These are phyloP conservation scores for Zaprionus ornatus DNA, from an alignment of 1,140 invertebrate species.

Conservation along the genomic window DNA sequence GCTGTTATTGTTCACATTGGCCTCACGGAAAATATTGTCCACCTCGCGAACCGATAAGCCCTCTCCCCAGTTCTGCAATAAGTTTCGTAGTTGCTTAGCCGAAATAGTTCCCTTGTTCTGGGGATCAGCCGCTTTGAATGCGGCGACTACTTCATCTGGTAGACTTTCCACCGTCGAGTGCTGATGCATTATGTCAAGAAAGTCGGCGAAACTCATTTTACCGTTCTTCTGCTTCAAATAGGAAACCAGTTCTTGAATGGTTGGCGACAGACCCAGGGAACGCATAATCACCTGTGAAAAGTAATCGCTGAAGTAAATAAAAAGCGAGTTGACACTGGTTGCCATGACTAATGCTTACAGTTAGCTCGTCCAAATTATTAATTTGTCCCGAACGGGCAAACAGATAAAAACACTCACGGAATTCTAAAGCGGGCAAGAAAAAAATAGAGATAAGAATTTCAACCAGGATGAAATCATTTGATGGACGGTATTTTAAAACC, in stretches of 20 bases:
- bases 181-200: conserved; percentile 97
- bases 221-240: conserved; percentile 94
- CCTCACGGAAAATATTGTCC: conserved; percentile 96
- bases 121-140: conserved; percentile 93
- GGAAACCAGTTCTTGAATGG: conserved; percentile 93
- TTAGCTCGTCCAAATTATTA: conserved; percentile 93
- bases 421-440: conserved; percentile 87
- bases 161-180: conserved; percentile 94
- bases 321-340: background rate
- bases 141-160: conserved; percentile 94
- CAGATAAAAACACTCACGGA: conserved; percentile 96
- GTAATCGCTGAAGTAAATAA: background rate
- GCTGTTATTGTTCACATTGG: conserved; percentile 93
- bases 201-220: conserved; percentile 97
- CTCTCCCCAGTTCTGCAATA: conserved; percentile 96
- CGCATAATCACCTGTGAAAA: conserved; percentile 88
- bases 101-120: conserved; percentile 90
- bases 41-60: conserved; percentile 95
- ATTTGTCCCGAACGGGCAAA: conserved; percentile 95
- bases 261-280: conserved; percentile 96
- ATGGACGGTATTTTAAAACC: background rate
- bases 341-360: conserved; percentile 85
- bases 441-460: conserved; percentile 43
- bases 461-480: conserved; percentile 55
- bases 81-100: conserved; percentile 92